Percentiles rank a stretch among this genome's conserved stretches.
Conservation (phyloP, 2,113 vertebrate species). For the Pygoscelis adeliae region DNA sequence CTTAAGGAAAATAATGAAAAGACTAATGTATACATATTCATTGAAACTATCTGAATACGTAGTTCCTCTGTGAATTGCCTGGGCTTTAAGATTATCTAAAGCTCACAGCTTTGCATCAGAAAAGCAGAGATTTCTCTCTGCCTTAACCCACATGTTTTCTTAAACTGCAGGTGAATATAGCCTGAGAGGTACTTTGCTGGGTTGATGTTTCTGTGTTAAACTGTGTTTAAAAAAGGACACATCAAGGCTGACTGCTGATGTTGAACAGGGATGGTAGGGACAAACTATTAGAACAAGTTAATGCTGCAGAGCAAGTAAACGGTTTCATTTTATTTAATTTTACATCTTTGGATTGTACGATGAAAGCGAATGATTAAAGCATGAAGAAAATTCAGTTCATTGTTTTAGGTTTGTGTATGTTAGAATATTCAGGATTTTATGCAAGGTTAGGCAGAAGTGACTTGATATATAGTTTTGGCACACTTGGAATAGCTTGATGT, state of each 20-base stretch:
- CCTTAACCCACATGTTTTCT: not conserved
- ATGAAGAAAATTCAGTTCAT: not conserved
- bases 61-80: slow-evolving; percentile 7
- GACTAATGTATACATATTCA: slow-evolving; percentile 16
- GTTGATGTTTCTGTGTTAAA: not conserved
- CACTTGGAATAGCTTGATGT: not conserved
- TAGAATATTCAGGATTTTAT: not conserved
- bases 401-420: not conserved
- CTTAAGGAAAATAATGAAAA: slow-evolving; percentile 17
- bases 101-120: not conserved
- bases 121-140: slow-evolving; percentile 17
- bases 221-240: not conserved
- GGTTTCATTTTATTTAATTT: not conserved
- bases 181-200: not conserved
- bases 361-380: not conserved
- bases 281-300: not conserved
- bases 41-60: not conserved
- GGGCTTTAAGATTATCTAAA: slow-evolving; percentile 8
- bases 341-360: not conserved
- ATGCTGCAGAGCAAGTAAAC: not conserved
- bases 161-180: not conserved
- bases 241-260: not conserved
- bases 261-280: not conserved
- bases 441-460: not conserved
- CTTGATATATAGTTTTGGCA: not conserved